Percentiles rank a stretch among this genome's conserved stretches.
These are phyloP conservation scores for Delphinus delphis DNA, from an alignment of 2,113 vertebrate species.

Conservation along the genomic window DNA sequence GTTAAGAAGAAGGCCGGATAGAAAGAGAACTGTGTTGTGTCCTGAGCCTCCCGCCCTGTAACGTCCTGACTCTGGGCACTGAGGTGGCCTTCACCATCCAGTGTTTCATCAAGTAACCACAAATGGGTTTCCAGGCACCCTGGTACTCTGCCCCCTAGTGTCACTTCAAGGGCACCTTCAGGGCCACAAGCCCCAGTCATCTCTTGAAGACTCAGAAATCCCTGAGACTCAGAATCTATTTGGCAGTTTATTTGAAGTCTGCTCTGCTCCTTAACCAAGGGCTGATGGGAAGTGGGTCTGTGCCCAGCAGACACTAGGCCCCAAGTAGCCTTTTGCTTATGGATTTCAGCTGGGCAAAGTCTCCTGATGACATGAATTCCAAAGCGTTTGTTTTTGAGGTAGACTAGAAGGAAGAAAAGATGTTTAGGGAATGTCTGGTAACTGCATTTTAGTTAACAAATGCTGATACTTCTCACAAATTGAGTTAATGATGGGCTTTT, in stretches of 20 bases:
- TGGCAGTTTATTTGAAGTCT: background rate
- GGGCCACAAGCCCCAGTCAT: background rate
- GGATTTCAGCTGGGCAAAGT: background rate
- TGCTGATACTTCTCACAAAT: background rate
- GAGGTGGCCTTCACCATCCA: background rate
- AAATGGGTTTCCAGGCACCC: background rate
- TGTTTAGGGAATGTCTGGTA: background rate
- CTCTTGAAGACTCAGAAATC: background rate
- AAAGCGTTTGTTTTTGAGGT: background rate
- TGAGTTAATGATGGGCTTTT: background rate
- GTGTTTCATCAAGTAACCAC: background rate
- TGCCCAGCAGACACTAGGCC: background rate
- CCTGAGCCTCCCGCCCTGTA: background rate
- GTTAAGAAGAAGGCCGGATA: background rate
- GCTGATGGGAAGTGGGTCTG: background rate
- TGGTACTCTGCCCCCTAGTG: background rate
- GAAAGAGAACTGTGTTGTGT: background rate
- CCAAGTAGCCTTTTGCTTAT: background rate
- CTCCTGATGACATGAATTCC: background rate
- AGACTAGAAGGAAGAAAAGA: background rate
- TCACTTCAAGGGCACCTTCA: background rate
- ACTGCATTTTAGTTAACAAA: background rate
- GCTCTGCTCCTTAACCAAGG: background rate
- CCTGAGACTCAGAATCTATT: background rate
- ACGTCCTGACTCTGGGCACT: background rate